phyloP scores from a whole-genome alignment of 92 coral and sea anemone genomes.

The Isaurus tuberculatus region DNA sequence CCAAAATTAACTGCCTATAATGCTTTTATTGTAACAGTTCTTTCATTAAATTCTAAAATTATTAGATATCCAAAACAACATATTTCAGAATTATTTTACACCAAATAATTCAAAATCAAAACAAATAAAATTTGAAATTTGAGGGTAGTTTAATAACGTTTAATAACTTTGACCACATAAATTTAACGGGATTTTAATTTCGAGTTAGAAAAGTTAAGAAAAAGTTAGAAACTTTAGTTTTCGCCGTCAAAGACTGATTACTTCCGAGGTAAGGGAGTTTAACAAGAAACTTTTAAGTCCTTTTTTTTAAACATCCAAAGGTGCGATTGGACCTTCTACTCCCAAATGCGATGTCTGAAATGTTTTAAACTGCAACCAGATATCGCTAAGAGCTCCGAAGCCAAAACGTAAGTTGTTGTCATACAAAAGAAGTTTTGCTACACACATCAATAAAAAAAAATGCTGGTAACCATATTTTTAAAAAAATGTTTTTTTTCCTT shows the following conservation, averaged over 20 bases:
- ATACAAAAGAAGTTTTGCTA: constrained; percentile 3
- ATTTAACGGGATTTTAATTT: too few species aligned
- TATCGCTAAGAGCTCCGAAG: constrained; percentile 8
- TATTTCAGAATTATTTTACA: background rate
- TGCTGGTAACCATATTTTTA: background rate
- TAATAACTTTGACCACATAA: too few species aligned
- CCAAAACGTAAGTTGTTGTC: constrained; percentile 15
- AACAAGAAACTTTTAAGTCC: too few species aligned
- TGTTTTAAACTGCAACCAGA: background rate
- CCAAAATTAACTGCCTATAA: constrained; percentile 7
- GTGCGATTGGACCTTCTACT: background rate
- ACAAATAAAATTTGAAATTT: background rate
- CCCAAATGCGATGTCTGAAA: background rate
- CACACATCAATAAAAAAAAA: background rate
- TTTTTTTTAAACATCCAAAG: background rate
- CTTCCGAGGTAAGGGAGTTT: too few species aligned
- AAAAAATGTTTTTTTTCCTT: background rate
- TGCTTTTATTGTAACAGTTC: constrained; percentile 22
- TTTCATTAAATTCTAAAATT: background rate
- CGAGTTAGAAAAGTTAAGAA: too few species aligned
- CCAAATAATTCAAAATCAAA: constrained; percentile 1
- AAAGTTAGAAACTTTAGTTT: too few species aligned
- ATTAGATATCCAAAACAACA: constrained; percentile 9
- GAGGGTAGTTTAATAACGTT: too few species aligned
- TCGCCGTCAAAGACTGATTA: too few species aligned